A percentile compares a stretch with the other conserved stretches of the same genome.
Conservation (phyloP, 2,113 vertebrate species). For the Dicaeum eximium region DNA sequence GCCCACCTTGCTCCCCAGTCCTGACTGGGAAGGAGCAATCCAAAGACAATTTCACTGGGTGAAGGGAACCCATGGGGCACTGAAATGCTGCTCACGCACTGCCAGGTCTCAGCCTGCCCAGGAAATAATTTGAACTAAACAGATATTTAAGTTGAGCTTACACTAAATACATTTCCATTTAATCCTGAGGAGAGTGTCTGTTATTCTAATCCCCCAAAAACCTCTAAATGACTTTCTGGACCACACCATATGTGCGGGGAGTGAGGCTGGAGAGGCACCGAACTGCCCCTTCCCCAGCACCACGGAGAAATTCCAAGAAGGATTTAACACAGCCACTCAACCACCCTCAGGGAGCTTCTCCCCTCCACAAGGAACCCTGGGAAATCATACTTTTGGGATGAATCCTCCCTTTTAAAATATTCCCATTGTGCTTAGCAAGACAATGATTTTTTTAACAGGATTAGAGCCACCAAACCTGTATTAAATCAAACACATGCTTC, state of each 20-base stretch:
- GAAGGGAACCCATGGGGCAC: neutral
- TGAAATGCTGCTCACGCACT: neutral
- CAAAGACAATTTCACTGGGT: neutral
- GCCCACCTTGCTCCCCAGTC: neutral
- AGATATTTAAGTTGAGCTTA: neutral
- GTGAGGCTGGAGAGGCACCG: accelerated
- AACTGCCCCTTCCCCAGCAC: neutral
- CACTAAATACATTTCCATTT: neutral
- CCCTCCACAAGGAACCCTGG: neutral
- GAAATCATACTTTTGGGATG: neutral
- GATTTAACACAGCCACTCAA: neutral
- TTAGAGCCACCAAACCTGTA: neutral
- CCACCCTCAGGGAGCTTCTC: neutral
- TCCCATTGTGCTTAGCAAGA: neutral
- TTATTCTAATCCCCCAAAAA: neutral
- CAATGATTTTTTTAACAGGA: neutral
- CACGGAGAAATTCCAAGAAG: neutral
- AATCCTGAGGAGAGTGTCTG: neutral
- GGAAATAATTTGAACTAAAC: neutral
- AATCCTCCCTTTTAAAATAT: neutral
- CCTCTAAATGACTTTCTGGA: neutral
- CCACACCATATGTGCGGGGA: neutral
- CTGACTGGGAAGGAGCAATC: neutral
- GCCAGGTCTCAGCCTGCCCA: neutral
- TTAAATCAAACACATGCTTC: neutral